Conservation (phyloP, 64 coral and sea anemone genomes). For the Orbicella faveolata region DNA sequence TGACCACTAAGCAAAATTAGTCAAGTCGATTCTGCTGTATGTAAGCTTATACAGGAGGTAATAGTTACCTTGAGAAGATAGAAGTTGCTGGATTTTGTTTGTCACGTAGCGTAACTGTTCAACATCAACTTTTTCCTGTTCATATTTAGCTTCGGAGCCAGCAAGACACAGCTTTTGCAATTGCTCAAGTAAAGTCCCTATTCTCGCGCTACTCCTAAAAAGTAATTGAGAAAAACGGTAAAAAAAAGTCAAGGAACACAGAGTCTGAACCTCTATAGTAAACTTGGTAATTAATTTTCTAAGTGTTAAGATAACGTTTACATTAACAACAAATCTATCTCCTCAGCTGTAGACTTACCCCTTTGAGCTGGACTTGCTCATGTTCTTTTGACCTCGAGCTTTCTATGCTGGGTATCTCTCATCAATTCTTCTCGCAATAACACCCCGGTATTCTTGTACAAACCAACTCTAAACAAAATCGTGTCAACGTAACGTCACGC, state of each 20-base stretch:
- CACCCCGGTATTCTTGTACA: background rate
- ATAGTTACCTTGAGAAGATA: slow-evolving; percentile 81
- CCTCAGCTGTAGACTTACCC: slow-evolving; percentile 38
- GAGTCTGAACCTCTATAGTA: background rate
- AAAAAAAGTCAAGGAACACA: background rate
- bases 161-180: slow-evolving; percentile 80
- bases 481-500: slow-evolving; percentile 4
- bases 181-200: slow-evolving; percentile 78
- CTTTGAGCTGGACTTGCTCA: slow-evolving; percentile 74
- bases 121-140: slow-evolving; percentile 73
- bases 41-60: background rate
- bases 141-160: slow-evolving; percentile 72
- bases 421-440: slow-evolving; percentile 6
- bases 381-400: slow-evolving; percentile 13
- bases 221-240: background rate
- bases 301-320: background rate
- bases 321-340: background rate
- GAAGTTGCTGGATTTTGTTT: slow-evolving; percentile 88
- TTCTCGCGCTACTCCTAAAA: slow-evolving; percentile 67
- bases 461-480: background rate
- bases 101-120: slow-evolving; percentile 91
- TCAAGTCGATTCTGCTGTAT: too few species aligned
- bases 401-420: slow-evolving; percentile 3
- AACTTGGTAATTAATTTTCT: background rate
- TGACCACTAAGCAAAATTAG: too few species aligned